These are phyloP conservation scores for Agrenia bidenticulata DNA, from an alignment of 2,888 invertebrate species.

Conservation along the genomic window DNA sequence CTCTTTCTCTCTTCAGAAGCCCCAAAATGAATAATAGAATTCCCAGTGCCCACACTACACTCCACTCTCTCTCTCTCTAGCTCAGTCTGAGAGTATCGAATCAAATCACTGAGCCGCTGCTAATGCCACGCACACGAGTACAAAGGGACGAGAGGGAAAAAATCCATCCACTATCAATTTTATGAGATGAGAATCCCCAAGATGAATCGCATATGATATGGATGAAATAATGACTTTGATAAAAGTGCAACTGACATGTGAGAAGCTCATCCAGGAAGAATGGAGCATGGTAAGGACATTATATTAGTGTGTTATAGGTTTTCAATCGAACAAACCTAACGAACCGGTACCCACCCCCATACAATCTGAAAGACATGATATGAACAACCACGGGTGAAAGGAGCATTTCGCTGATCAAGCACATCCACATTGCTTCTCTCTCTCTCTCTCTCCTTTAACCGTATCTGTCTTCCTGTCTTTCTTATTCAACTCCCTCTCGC, in stretches of 20 bases:
- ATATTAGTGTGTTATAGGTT: background rate
- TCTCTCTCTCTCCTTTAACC: too few species aligned
- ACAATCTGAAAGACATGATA: too few species aligned
- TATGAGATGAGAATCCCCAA: too few species aligned
- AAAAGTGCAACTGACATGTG: background rate
- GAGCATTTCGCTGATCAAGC: conserved; percentile 6
- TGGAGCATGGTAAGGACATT: background rate
- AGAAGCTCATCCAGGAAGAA: background rate
- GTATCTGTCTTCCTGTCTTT: too few species aligned
- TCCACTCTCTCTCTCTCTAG: too few species aligned
- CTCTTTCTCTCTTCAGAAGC: too few species aligned
- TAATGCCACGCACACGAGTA: background rate
- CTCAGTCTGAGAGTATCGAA: too few species aligned
- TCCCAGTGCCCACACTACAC: too few species aligned
- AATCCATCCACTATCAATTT: too few species aligned
- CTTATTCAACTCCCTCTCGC: too few species aligned
- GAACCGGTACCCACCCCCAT: background rate
- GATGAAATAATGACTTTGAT: conserved; percentile 12
- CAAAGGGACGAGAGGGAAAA: background rate
- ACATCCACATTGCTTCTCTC: background rate
- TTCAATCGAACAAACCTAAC: conserved; percentile 12
- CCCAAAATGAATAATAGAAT: too few species aligned
- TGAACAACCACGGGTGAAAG: background rate
- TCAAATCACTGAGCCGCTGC: too few species aligned
- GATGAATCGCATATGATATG: background rate